Evolutionary conservation across 2,888 invertebrate genomes (phyloP).

Genomic region (Lucinisca nassula): DNA sequence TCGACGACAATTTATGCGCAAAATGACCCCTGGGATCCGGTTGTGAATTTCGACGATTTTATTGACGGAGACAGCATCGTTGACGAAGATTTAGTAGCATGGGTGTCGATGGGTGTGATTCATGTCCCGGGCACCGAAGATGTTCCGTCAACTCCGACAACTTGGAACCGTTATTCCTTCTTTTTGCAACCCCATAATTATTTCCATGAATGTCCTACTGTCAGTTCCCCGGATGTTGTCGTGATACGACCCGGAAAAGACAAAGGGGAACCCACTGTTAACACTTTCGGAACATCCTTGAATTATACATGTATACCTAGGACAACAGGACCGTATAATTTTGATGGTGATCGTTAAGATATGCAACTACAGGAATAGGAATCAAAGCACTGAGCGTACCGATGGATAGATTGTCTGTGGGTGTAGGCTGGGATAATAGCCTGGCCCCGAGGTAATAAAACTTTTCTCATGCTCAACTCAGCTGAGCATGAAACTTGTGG

Average conservation of each 20-base stretch:
- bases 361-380: too few relatives aligned
- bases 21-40: slow-evolving; percentile 77
- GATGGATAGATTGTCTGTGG: too few relatives aligned
- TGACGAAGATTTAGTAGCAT: slow-evolving; percentile 83
- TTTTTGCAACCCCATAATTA: slow-evolving; percentile 83
- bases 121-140: slow-evolving; percentile 85
- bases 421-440: too few relatives aligned
- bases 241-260: slow-evolving; percentile 58
- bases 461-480: too few relatives aligned
- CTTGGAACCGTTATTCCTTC: slow-evolving; percentile 77
- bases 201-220: slow-evolving; percentile 80
- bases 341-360: slow-evolving; percentile 31
- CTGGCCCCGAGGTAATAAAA: too few relatives aligned
- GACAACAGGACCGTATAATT: slow-evolving; percentile 36
- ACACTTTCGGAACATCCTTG: slow-evolving; percentile 44
- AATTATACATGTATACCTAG: slow-evolving; percentile 45
- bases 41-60: slow-evolving; percentile 76
- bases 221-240: slow-evolving; percentile 75
- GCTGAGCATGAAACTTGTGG: too few relatives aligned
- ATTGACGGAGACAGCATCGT: slow-evolving; percentile 78
- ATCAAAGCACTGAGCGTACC: too few relatives aligned
- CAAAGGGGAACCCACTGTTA: slow-evolving; percentile 14
- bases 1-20: slow-evolving; percentile 79
- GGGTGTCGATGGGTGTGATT: slow-evolving; percentile 82
- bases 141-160: slow-evolving; percentile 83